phyloP scores from a whole-genome alignment of 2,888 invertebrate genomes.

The Tupiocoris notatus region DNA sequence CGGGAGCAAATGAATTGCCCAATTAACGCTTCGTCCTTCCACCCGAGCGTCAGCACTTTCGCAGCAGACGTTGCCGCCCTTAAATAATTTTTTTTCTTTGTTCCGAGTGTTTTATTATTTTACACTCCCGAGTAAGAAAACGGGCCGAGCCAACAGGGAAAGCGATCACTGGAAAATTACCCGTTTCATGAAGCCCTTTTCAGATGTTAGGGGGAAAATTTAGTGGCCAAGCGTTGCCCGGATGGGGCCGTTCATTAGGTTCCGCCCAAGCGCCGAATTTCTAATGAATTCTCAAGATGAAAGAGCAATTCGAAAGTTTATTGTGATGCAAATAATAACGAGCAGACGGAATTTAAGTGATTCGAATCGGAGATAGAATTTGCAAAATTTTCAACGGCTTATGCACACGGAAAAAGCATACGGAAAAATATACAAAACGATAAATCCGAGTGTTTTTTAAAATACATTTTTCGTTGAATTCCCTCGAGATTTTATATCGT shows the following conservation, averaged over 20 bases:
- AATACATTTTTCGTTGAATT: too few relatives aligned
- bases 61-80: background rate
- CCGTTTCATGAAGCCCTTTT: background rate
- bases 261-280: background rate
- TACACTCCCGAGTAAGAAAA: background rate
- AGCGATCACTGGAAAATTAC: background rate
- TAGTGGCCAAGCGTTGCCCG: background rate
- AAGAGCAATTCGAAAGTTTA: too few relatives aligned
- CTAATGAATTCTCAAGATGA: background rate
- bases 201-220: background rate
- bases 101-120: background rate
- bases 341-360: too few relatives aligned
- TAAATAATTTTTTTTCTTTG: background rate
- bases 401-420: too few relatives aligned
- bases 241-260: background rate
- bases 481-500: too few relatives aligned
- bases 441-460: too few relatives aligned
- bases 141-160: background rate
- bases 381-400: too few relatives aligned
- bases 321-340: too few relatives aligned
- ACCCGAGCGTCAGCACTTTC: background rate
- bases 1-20: slow-evolving; percentile 17
- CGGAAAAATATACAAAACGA: too few relatives aligned
- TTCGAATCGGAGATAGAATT: too few relatives aligned
- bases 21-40: slow-evolving; percentile 20